These are phyloP conservation scores for Galerucella calmariensis DNA, from an alignment of 2,888 invertebrate species.

Conservation along the genomic window DNA sequence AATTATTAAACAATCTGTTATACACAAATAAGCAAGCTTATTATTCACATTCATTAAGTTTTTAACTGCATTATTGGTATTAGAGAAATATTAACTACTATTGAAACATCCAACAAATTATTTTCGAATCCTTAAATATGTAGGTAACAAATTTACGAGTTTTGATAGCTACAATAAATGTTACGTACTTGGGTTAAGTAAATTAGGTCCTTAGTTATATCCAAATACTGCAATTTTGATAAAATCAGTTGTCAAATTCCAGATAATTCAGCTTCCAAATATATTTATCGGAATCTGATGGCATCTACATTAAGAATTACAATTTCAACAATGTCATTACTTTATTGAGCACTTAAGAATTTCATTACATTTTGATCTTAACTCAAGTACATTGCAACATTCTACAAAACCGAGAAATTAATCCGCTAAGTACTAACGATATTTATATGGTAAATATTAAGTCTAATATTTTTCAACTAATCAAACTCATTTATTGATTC, in stretches of 20 bases:
- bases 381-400: background rate
- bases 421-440: background rate
- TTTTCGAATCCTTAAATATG: slow-evolving; percentile 11
- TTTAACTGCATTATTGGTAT: slow-evolving; percentile 17
- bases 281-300: no score
- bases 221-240: no score
- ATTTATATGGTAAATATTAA: slow-evolving; percentile 1
- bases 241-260: no score
- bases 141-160: slow-evolving; percentile 2
- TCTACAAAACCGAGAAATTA: background rate
- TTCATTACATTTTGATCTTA: background rate
- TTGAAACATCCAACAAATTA: slow-evolving; percentile 13
- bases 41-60: slow-evolving; percentile 10
- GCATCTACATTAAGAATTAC: background rate
- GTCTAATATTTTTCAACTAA: slow-evolving; percentile 7
- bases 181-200: background rate
- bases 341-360: background rate
- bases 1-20: slow-evolving; percentile 7
- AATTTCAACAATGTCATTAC: background rate
- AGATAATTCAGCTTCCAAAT: no score
- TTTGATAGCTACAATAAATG: background rate
- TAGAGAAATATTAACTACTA: slow-evolving; percentile 11
- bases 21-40: slow-evolving; percentile 34
- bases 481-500: background rate
- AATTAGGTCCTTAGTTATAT: no score